phyloP scores from a whole-genome alignment of 2,797 vertebrate genomes.

The Macrochelys suwanniensis region DNA sequence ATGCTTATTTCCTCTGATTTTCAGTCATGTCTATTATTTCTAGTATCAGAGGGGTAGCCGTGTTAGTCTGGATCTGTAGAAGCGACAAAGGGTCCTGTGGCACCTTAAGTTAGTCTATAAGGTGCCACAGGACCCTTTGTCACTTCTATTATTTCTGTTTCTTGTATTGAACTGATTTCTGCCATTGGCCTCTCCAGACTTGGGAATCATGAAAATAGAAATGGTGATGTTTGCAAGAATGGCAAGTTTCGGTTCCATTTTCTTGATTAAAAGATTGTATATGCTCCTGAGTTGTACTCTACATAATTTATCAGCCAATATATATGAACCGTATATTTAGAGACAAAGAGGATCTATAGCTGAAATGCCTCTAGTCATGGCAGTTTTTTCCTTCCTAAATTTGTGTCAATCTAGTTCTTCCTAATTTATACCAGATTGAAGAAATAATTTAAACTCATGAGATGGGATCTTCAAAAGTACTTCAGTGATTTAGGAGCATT shows the following conservation, averaged over 20 bases:
- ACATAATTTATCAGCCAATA: background rate
- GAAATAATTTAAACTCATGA: no score
- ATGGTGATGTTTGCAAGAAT: background rate
- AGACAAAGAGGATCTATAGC: background rate
- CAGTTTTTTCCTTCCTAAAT: background rate
- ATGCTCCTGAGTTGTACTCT: background rate
- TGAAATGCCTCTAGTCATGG: background rate
- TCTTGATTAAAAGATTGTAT: background rate
- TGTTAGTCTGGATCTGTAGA: no score
- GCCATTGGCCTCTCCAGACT: background rate
- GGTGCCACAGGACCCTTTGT: no score
- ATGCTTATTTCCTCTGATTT: background rate
- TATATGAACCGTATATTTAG: background rate
- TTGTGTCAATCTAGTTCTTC: background rate
- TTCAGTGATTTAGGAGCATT: background rate
- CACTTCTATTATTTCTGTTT: background rate
- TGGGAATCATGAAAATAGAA: background rate
- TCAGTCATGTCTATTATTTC: background rate
- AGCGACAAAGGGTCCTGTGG: no score
- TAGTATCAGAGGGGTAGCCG: no score
- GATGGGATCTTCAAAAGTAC: no score
- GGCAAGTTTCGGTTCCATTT: background rate
- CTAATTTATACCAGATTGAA: background rate
- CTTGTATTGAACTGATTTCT: fast-evolving
- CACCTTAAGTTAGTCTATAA: no score